Evolutionary conservation across 2,797 vertebrate species (phyloP).

Genomic region (Cephalopachus bancanus): DNA sequence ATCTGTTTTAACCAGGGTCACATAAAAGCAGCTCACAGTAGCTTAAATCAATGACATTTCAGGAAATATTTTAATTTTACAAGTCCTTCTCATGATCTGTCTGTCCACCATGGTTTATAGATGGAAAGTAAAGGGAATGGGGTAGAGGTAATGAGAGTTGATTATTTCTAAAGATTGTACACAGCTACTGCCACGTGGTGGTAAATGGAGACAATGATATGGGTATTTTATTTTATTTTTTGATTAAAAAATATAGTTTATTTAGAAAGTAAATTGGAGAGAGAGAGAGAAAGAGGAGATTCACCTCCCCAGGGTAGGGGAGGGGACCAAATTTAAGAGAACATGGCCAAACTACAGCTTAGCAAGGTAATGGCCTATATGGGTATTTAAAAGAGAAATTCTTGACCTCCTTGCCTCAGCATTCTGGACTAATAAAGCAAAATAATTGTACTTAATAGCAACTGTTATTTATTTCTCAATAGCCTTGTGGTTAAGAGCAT

Average conservation of each 20-base stretch:
- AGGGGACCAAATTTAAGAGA: too few relatives aligned
- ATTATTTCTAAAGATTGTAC: conserved; percentile 58
- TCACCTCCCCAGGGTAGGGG: too few relatives aligned
- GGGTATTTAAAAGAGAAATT: conserved; percentile 33
- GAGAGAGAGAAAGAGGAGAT: too few relatives aligned
- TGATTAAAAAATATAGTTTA: too few relatives aligned
- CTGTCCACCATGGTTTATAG: not conserved
- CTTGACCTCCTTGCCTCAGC: not conserved
- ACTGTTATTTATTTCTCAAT: conserved; percentile 63
- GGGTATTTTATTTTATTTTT: conserved; percentile 2
- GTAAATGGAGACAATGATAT: conserved; percentile 23
- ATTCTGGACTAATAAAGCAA: conserved; percentile 53
- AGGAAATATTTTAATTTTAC: conserved; percentile 55
- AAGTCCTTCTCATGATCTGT: conserved; percentile 35
- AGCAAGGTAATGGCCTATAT: too few relatives aligned
- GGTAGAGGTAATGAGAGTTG: not conserved
- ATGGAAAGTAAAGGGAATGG: not conserved
- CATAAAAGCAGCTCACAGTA: conserved; percentile 60
- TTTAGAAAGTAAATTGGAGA: too few relatives aligned
- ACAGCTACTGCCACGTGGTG: conserved; percentile 17
- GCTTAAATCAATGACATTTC: conserved; percentile 64
- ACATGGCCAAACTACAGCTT: too few relatives aligned
- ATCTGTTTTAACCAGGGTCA: conserved; percentile 58
- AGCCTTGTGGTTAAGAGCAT: conserved; percentile 57
- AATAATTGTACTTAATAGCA: conserved; percentile 30